A percentile compares a stretch with the other conserved stretches of the same genome.
These are phyloP conservation scores for Puffinus mauretanicus DNA, from an alignment of 2,113 vertebrate genomes.

Conservation along the genomic window DNA sequence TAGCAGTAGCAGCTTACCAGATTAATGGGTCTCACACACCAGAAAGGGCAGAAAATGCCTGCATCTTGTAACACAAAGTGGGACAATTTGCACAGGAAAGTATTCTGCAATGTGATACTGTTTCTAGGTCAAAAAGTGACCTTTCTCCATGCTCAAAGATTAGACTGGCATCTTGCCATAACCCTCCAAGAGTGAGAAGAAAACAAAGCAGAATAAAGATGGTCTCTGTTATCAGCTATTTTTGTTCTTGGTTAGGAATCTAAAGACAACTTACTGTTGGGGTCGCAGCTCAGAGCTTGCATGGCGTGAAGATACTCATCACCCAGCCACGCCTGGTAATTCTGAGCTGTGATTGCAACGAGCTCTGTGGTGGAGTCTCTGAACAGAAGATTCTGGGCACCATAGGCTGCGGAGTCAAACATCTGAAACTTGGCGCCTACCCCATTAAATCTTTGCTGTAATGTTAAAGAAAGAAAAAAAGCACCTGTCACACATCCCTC, in stretches of 20 bases:
- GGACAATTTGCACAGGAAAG: not conserved
- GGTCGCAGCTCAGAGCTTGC: constrained; percentile 83
- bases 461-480: not conserved
- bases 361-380: constrained; percentile 81
- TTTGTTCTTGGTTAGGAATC: not conserved
- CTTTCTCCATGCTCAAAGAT: not conserved
- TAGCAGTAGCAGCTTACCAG: not conserved
- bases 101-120: not conserved
- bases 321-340: constrained; percentile 86
- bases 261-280: constrained; percentile 71
- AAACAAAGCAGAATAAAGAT: not conserved
- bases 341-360: constrained; percentile 65
- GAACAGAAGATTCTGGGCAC: constrained; percentile 82
- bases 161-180: not conserved
- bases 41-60: not conserved
- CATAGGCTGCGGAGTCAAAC: constrained; percentile 80
- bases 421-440: constrained; percentile 79
- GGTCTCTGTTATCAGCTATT: not conserved
- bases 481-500: not conserved
- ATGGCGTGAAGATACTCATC: constrained; percentile 77
- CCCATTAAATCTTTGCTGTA: constrained; percentile 70
- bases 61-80: not conserved
- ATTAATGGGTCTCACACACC: not conserved
- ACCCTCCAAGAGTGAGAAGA: not conserved
- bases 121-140: not conserved